Percentiles rank a stretch among this genome's conserved stretches.
Conservation (phyloP, 2,797 vertebrate species). For the Potorous gilbertii region DNA sequence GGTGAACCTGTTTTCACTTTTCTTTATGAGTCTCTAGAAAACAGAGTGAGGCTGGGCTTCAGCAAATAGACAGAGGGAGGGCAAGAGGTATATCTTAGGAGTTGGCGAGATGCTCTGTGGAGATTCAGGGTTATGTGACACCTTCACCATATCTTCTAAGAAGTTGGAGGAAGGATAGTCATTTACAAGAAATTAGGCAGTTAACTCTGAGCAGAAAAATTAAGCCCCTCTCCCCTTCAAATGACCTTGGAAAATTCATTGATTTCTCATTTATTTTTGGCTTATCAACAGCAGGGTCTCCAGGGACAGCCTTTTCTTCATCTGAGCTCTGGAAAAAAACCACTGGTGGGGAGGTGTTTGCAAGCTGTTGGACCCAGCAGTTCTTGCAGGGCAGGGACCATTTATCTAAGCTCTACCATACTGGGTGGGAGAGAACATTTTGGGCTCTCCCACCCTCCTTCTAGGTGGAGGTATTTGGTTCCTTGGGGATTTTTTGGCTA, state of each 20-base stretch:
- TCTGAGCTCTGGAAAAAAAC: background rate
- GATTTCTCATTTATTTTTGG: slow-evolving; percentile 34
- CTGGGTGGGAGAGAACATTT: background rate
- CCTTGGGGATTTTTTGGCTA: background rate
- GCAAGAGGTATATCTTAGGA: slow-evolving; percentile 78
- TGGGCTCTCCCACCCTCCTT: background rate
- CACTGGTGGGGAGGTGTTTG: background rate
- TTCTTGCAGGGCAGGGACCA: background rate
- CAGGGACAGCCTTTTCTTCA: background rate
- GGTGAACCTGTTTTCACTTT: slow-evolving; percentile 55
- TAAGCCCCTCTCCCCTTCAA: background rate
- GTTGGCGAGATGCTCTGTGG: slow-evolving; percentile 78
- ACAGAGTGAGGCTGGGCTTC: slow-evolving; percentile 90
- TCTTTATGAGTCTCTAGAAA: slow-evolving; percentile 93
- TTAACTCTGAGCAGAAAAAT: slow-evolving; percentile 56
- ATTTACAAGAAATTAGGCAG: slow-evolving; percentile 70
- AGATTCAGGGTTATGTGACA: background rate
- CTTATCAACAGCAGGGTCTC: slow-evolving; percentile 12
- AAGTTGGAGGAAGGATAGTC: slow-evolving; percentile 55
- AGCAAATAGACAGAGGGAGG: slow-evolving; percentile 75
- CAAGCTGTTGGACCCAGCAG: background rate
- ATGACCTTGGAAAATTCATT: slow-evolving; percentile 29
- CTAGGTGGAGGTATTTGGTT: background rate
- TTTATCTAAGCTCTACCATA: background rate
- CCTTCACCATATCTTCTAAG: slow-evolving; percentile 51